Percentiles rank a stretch among this genome's conserved stretches.
Conservation (phyloP, 2,797 vertebrate genomes). For the Psittacula derbiana region DNA sequence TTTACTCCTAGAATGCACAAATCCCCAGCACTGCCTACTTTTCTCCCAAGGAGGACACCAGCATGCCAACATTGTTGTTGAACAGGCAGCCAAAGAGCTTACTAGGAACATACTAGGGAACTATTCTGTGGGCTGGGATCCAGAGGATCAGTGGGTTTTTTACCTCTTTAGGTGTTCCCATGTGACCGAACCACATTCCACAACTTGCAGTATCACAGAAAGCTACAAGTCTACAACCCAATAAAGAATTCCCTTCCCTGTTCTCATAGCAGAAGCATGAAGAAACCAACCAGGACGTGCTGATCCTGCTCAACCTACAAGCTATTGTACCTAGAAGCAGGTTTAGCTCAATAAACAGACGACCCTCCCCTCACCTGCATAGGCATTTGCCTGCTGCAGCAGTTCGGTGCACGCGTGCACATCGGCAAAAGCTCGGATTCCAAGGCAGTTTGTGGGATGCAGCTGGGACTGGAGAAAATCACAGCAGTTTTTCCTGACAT, state of each 20-base stretch:
- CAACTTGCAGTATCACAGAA: neutral
- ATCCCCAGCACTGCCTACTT: neutral
- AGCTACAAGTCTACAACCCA: neutral
- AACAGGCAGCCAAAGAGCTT: neutral
- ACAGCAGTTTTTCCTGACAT: conserved; percentile 93
- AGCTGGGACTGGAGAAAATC: conserved; percentile 96
- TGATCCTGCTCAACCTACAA: fast-evolving
- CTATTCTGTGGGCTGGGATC: neutral
- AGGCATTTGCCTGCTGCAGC: conserved; percentile 89
- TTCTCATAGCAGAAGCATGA: neutral
- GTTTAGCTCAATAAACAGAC: fast-evolving
- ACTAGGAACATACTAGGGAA: neutral
- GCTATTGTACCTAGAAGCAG: neutral
- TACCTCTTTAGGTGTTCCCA: neutral
- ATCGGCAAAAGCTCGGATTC: conserved; percentile 93
- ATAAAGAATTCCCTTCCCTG: neutral
- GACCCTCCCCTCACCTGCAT: conserved; percentile 82
- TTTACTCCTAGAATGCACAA: neutral
- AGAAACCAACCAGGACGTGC: neutral
- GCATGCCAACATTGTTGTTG: fast-evolving
- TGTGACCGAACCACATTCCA: fast-evolving
- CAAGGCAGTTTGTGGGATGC: conserved; percentile 93
- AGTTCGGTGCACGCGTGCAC: conserved; percentile 91
- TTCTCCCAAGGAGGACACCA: neutral
- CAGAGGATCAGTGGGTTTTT: neutral